Conservation (phyloP, 1,140 invertebrate genomes). For the Panonychus citri region DNA sequence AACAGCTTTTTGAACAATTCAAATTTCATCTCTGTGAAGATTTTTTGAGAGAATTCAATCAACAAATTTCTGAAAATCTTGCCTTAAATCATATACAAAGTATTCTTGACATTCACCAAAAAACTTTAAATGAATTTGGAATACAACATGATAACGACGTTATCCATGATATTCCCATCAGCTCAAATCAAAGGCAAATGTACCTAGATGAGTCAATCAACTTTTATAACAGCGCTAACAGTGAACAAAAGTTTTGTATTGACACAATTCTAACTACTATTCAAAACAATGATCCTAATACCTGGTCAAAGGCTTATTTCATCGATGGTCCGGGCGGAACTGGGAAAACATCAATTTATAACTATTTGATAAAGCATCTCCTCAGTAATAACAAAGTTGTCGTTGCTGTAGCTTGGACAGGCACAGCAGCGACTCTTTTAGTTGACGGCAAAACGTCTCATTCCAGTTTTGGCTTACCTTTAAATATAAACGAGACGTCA, state of each 20-base stretch:
- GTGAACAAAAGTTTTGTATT: background rate
- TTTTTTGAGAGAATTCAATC: background rate
- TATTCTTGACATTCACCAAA: background rate
- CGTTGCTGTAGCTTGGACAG: background rate
- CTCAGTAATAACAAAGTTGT: slow-evolving; percentile 16
- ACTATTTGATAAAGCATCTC: slow-evolving; percentile 10
- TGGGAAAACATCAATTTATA: slow-evolving; percentile 21
- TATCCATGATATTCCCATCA: background rate
- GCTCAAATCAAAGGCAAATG: background rate
- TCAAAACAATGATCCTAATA: slow-evolving; percentile 8
- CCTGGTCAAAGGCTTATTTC: slow-evolving; percentile 12
- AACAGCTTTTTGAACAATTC: background rate
- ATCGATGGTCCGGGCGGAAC: slow-evolving; percentile 17
- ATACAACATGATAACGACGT: too few species aligned
- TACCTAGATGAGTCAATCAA: background rate
- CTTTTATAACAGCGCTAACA: background rate
- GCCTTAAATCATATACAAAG: background rate
- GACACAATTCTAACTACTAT: background rate
- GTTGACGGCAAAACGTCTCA: background rate
- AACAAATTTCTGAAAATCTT: background rate
- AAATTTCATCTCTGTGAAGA: too few species aligned
- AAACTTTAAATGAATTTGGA: background rate
- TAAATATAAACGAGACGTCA: slow-evolving; percentile 13
- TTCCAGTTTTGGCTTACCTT: slow-evolving; percentile 26
- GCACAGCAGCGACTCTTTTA: background rate